Evolutionary conservation across 1,140 invertebrate genomes (phyloP).

Genomic region (Diorhabda sublineata): DNA sequence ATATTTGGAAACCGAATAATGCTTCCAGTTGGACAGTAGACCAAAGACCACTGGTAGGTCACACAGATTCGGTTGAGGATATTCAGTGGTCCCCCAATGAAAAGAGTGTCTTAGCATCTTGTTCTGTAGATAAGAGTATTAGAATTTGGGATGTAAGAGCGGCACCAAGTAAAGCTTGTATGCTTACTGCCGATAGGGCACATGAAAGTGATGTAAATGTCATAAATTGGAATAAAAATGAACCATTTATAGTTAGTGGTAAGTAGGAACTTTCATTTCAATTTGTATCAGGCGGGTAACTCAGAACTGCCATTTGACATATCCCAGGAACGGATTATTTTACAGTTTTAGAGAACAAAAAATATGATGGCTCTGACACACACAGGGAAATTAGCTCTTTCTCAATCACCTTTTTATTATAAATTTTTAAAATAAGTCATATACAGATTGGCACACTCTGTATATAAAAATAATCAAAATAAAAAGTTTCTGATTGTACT

Average conservation of each 20-base stretch:
- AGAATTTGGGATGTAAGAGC: conserved; percentile 88
- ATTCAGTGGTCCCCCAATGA: conserved; percentile 99
- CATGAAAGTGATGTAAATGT: conserved; percentile 96
- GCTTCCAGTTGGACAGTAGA: conserved; percentile 81
- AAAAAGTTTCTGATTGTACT: too few species aligned
- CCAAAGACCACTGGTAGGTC: conserved; percentile 80
- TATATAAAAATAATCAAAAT: too few species aligned
- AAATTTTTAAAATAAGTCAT: too few species aligned
- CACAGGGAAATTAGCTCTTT: too few species aligned
- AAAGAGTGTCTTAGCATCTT: conserved; percentile 87
- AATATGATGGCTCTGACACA: too few species aligned
- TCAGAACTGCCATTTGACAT: too few species aligned
- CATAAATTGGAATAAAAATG: conserved; percentile 91
- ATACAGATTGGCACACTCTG: too few species aligned
- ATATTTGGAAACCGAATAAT: conserved; percentile 83
- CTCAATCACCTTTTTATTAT: neutral
- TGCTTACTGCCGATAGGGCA: conserved; percentile 81
- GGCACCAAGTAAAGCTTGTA: conserved; percentile 82
- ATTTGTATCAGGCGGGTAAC: too few species aligned
- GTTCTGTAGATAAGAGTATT: conserved; percentile 90
- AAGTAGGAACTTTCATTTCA: conserved; percentile 22
- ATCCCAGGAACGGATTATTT: too few species aligned
- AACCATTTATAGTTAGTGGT: conserved; percentile 87
- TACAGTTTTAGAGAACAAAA: too few species aligned
- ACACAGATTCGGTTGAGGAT: conserved; percentile 94